These are phyloP conservation scores for Callinectes sapidus DNA, from an alignment of 2,888 invertebrate genomes.

Conservation along the genomic window DNA sequence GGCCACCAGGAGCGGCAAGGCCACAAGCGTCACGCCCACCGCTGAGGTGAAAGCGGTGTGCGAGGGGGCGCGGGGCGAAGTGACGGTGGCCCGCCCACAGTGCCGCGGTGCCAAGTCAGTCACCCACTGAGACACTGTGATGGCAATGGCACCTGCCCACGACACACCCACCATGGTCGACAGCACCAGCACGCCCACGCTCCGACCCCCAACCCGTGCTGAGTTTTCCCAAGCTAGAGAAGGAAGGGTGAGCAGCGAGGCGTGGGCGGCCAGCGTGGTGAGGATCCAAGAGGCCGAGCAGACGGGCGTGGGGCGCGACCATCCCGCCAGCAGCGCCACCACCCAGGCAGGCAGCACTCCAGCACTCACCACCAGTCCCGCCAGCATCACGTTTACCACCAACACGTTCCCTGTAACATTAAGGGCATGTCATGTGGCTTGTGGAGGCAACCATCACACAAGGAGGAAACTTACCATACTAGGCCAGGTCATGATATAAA, in stretches of 20 bases:
- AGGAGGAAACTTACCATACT: not conserved
- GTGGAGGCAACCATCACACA: not conserved
- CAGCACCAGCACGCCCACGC: slow-evolving; percentile 55
- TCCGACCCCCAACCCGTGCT: slow-evolving; percentile 53
- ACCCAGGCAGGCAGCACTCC: slow-evolving; percentile 69
- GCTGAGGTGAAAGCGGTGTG: slow-evolving; percentile 63
- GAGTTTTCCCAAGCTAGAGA: slow-evolving; percentile 71
- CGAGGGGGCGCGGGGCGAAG: slow-evolving; percentile 27
- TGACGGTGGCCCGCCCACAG: slow-evolving; percentile 36
- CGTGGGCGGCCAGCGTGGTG: slow-evolving; percentile 68
- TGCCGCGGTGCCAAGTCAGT: slow-evolving; percentile 65
- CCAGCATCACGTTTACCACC: slow-evolving; percentile 71
- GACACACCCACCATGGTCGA: slow-evolving; percentile 62
- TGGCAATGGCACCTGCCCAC: slow-evolving; percentile 59
- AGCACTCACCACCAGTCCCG: slow-evolving; percentile 68
- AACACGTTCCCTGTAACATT: slow-evolving; percentile 70
- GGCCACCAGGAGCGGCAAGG: slow-evolving; percentile 59
- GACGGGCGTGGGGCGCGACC: slow-evolving; percentile 65
- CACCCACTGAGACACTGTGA: slow-evolving; percentile 69
- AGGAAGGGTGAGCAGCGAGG: slow-evolving; percentile 66
- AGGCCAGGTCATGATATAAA: not conserved
- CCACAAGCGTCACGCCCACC: slow-evolving; percentile 69
- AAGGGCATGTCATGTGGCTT: not conserved
- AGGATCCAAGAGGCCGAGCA: slow-evolving; percentile 69
- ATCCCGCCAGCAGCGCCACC: slow-evolving; percentile 68